Conservation (phyloP, 2,888 invertebrate species). For the Tipula vernalis region DNA sequence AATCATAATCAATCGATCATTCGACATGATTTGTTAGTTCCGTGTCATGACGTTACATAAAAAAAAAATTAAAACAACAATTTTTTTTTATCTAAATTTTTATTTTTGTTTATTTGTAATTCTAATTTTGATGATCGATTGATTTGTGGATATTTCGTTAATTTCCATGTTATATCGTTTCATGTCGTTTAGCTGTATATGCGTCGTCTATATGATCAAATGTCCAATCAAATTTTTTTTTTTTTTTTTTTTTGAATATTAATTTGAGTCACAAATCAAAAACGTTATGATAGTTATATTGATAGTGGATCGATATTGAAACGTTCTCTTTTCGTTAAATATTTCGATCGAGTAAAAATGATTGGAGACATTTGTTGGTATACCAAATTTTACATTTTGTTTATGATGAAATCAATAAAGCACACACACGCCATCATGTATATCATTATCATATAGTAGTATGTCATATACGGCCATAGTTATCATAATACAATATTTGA, state of each 20-base stretch:
- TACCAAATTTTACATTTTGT: background rate
- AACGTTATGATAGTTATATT: background rate
- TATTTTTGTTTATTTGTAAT: background rate
- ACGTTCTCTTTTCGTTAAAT: background rate
- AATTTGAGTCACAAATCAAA: background rate
- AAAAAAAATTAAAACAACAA: background rate
- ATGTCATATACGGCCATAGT: background rate
- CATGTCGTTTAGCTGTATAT: background rate
- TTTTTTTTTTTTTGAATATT: background rate
- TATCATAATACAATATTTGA: background rate
- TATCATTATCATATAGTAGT: background rate
- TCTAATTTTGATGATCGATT: slow-evolving; percentile 4
- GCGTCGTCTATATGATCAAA: background rate
- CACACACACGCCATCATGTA: background rate
- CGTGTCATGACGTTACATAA: slow-evolving; percentile 4
- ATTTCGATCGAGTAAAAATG: background rate
- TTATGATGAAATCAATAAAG: background rate
- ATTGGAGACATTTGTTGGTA: background rate
- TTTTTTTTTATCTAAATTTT: background rate
- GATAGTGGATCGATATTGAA: background rate
- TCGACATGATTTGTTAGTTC: background rate
- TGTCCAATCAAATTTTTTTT: slow-evolving; percentile 4
- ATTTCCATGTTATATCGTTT: background rate
- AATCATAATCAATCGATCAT: slow-evolving; percentile 4
- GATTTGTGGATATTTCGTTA: background rate